Percentiles rank a stretch among this genome's conserved stretches.
Evolutionary conservation across 2,113 vertebrate species (phyloP).

Genomic region (Delphinapterus leucas): DNA sequence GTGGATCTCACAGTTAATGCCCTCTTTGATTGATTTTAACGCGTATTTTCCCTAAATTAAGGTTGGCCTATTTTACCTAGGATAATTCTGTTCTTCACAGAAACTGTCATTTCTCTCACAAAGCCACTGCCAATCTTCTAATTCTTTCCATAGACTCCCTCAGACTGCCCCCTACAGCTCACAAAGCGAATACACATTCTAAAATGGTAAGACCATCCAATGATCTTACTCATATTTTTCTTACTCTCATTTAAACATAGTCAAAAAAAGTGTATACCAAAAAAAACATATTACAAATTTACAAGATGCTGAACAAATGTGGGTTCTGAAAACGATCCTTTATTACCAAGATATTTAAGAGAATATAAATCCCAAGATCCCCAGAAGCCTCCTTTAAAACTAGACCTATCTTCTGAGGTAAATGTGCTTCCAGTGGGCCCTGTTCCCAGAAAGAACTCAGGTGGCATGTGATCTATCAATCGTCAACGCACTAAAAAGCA

Average conservation of each 20-base stretch:
- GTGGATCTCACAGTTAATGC: not conserved
- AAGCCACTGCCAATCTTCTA: constrained; percentile 16
- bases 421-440: not conserved
- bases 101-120: constrained; percentile 32
- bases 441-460: constrained; percentile 2
- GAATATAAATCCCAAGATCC: not conserved
- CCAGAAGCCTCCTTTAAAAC: not conserved
- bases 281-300: not conserved
- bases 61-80: not conserved
- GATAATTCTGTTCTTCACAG: constrained; percentile 27
- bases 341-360: not conserved
- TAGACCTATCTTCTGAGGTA: not conserved
- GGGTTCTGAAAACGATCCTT: not conserved
- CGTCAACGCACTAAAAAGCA: constrained; percentile 30
- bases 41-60: constrained; percentile 39
- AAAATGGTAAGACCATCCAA: not conserved
- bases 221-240: not conserved
- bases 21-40: constrained; percentile 41
- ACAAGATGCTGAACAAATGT: constrained; percentile 6
- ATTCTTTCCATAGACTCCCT: not conserved
- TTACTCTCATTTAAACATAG: not conserved
- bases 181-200: not conserved
- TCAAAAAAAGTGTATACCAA: not conserved
- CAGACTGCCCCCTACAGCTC: not conserved
- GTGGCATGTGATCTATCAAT: not conserved